Percentiles rank a stretch among this genome's conserved stretches.
These are phyloP conservation scores for Bryconaethiops microstoma DNA, from an alignment of 2,797 vertebrate genomes.

Conservation along the genomic window DNA sequence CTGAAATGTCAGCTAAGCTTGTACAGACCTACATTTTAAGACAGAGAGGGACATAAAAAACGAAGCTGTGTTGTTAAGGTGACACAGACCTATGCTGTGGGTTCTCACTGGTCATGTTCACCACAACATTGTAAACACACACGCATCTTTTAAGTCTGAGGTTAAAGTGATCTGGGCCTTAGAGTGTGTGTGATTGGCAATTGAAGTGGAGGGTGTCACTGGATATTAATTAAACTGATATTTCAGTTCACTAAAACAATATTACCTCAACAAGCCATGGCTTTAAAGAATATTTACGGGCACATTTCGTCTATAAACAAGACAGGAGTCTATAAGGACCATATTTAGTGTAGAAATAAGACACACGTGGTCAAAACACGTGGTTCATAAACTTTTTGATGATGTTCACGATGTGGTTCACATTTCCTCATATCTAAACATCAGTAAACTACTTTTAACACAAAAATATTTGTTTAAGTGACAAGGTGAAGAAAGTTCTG, in stretches of 20 bases:
- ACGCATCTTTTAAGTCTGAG: constrained; percentile 8
- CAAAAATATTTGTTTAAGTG: no score
- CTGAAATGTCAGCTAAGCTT: constrained; percentile 73
- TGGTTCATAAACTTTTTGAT: no score
- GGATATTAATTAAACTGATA: background rate
- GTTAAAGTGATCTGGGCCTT: constrained; percentile 11
- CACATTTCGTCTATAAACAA: no score
- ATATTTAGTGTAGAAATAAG: no score
- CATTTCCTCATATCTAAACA: no score
- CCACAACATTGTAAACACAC: background rate
- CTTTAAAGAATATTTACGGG: background rate
- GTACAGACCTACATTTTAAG: constrained; percentile 70
- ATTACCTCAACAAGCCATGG: background rate
- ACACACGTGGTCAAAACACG: no score
- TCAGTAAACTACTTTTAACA: no score
- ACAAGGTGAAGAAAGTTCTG: background rate
- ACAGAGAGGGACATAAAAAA: constrained; percentile 60
- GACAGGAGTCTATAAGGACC: background rate
- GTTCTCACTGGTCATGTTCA: background rate
- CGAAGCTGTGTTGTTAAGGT: constrained; percentile 19
- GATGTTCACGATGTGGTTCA: no score
- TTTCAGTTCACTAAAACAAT: background rate
- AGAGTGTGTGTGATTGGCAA: background rate
- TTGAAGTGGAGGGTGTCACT: background rate
- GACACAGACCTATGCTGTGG: background rate